Conservation (phyloP, 2,888 invertebrate genomes). For the Ligdia adustata region DNA sequence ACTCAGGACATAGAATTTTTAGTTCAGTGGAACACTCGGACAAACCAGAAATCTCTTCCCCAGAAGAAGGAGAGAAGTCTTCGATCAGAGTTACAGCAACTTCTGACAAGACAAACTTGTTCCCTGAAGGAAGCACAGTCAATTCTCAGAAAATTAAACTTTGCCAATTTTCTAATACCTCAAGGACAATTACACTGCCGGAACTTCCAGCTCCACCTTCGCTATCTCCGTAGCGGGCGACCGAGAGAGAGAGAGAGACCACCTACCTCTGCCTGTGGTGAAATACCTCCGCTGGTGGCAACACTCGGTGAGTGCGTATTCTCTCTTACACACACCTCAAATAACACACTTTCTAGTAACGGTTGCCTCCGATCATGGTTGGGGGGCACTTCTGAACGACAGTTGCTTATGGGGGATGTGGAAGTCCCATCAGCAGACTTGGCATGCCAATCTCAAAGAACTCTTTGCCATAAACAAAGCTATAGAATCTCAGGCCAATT, state of each 20-base stretch:
- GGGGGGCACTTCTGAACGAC: slow-evolving; percentile 26
- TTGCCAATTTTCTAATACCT: slow-evolving; percentile 15
- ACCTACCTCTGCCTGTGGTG: slow-evolving; percentile 3
- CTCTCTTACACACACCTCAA: not conserved
- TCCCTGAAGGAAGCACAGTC: slow-evolving; percentile 20
- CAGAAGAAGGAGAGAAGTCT: not conserved
- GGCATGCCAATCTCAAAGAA: slow-evolving; percentile 35
- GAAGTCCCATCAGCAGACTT: slow-evolving; percentile 11
- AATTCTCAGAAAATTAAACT: slow-evolving; percentile 19
- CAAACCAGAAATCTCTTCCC: slow-evolving; percentile 22
- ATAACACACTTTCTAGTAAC: slow-evolving; percentile 11
- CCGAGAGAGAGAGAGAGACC: slow-evolving; percentile 20
- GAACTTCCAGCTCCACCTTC: no score
- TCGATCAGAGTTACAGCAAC: not conserved
- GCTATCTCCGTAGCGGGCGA: slow-evolving; percentile 24
- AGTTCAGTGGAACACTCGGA: slow-evolving; percentile 25
- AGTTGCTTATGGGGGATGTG: not conserved
- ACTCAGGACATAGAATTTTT: slow-evolving; percentile 23
- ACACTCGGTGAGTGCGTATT: not conserved
- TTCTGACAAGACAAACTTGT: slow-evolving; percentile 6
- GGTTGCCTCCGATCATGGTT: slow-evolving; percentile 28
- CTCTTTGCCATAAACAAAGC: slow-evolving; percentile 1
- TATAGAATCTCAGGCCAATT: not conserved
- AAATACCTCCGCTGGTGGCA: not conserved
- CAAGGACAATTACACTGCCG: slow-evolving; percentile 25